These are phyloP conservation scores for Zaprionus bogoriensis DNA, from an alignment of 2,888 invertebrate genomes.

Conservation along the genomic window DNA sequence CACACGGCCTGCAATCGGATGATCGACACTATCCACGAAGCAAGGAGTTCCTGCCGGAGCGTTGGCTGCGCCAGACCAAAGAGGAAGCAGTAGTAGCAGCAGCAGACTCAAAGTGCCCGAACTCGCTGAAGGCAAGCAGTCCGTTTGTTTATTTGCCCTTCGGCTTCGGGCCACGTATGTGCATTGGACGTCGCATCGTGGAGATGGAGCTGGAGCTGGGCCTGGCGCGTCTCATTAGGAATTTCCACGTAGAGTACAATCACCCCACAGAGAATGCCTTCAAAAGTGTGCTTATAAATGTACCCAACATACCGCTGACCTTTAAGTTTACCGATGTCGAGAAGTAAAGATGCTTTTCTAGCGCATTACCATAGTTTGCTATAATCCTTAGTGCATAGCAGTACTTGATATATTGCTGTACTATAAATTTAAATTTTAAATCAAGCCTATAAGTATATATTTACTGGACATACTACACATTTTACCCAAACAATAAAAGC, in stretches of 20 bases:
- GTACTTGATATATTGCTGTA: too few relatives aligned
- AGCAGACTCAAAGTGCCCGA: conserved; percentile 86
- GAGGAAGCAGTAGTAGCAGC: conserved; percentile 72
- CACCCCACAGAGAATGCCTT: conserved; percentile 75
- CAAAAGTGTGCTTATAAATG: conserved; percentile 72
- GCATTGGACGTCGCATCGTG: conserved; percentile 89
- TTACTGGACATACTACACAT: too few relatives aligned
- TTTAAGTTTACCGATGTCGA: conserved; percentile 80
- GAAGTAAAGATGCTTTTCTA: conserved; percentile 46
- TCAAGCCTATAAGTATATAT: too few relatives aligned
- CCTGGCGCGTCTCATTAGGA: conserved; percentile 81
- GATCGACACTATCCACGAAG: conserved; percentile 85
- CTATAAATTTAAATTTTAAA: too few relatives aligned
- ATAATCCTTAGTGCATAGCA: too few relatives aligned
- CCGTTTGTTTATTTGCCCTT: conserved; percentile 85
- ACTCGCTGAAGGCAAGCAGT: conserved; percentile 84
- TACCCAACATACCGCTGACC: conserved; percentile 81
- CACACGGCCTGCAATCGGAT: conserved; percentile 84
- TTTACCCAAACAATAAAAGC: too few relatives aligned
- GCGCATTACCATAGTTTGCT: too few relatives aligned
- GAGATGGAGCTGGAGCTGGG: conserved; percentile 88
- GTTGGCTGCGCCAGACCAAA: conserved; percentile 85
- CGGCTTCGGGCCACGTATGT: conserved; percentile 88
- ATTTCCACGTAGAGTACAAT: conserved; percentile 76
- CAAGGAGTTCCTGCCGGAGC: conserved; percentile 87